Evolutionary conservation across 2,888 invertebrate species (phyloP).

Genomic region (Hipparchia semele): DNA sequence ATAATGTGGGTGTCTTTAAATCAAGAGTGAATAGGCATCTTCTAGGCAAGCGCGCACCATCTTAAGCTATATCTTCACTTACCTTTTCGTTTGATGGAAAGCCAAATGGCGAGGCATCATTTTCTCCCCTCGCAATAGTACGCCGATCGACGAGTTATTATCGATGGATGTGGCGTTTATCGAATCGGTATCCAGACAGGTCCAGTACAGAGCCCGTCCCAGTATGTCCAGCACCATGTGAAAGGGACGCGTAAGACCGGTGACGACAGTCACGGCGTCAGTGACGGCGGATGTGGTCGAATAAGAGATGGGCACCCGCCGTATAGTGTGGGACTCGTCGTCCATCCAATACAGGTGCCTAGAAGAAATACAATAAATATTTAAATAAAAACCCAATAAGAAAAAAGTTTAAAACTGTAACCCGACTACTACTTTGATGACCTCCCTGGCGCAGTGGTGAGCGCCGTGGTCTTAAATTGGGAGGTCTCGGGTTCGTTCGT

Average conservation of each 20-base stretch:
- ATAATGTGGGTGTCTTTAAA: too few relatives aligned
- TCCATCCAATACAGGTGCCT: conserved; percentile 88
- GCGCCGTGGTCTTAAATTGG: too few relatives aligned
- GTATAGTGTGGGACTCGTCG: conserved; percentile 89
- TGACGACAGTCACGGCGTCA: conserved; percentile 78
- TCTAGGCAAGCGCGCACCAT: not conserved
- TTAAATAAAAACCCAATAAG: too few relatives aligned
- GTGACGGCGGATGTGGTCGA: conserved; percentile 61
- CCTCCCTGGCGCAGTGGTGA: too few relatives aligned
- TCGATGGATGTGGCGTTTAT: conserved; percentile 94
- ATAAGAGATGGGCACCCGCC: conserved; percentile 81
- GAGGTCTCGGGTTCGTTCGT: not conserved
- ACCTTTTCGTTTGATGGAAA: conserved; percentile 92
- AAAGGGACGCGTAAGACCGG: conserved; percentile 86
- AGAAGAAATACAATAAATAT: conserved; percentile 23
- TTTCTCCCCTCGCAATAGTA: conserved; percentile 88
- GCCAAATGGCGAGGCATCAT: conserved; percentile 93
- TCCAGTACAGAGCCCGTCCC: conserved; percentile 94
- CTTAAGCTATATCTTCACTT: conserved; percentile 16
- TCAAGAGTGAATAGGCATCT: too few relatives aligned
- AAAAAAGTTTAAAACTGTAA: not conserved
- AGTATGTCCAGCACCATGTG: conserved; percentile 94
- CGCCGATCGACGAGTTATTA: conserved; percentile 84
- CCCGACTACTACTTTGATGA: too few relatives aligned
- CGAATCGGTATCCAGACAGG: conserved; percentile 90